Evolutionary conservation across 2,797 vertebrate species (phyloP), one percentile per base, ranked within the genome.

Genomic region (Champsocephalus esox): DNA sequence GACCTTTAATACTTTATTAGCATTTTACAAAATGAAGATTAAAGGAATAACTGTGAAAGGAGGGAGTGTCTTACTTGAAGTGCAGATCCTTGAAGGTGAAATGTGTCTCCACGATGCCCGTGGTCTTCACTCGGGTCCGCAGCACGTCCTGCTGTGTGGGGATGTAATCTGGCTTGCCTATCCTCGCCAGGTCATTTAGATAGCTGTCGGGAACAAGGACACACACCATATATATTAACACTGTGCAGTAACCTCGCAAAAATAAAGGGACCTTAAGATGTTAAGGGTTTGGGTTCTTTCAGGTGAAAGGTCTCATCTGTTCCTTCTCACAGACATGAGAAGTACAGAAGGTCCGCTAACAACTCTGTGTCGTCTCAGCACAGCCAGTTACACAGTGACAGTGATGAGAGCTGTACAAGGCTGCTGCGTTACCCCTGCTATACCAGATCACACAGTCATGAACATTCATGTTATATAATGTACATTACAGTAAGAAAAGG

Each of bases 61-160:
- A 38, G 34, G 9, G 14, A 12, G 34, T 19, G 7, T 68, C 92
- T 91, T 92, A 99, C 98, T 99, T 99, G 96, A 99, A 99, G 83
- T 99, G 97, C 70, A 99, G 96, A 73, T 99, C 97, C 93, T 99
- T 99, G 94, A 99, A 99, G 85, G 97, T 99, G 93, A 99, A 99
- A 88, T 99, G 98, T 1, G 98, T 99, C 83, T 99, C 98, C 86
- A 99, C 98, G 0, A 99, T 99, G 87, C 98, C 98, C 0, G 98
- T 99, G 94, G 98, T 99, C 94, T 99, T 99, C 86, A 99, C 97
- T 8, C 97, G 93, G 74, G 98, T 99, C 80, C 98, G 94, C 79
- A 99, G 94, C 80, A 99, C 98, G 0, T 99, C 98, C 82, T 99
- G 98, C 92, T 99, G 97, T 1, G 97, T 98, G 60, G 98, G 98